These are phyloP conservation scores for Pteropus alecto DNA, from an alignment of 2,113 vertebrate genomes.

Conservation along the genomic window DNA sequence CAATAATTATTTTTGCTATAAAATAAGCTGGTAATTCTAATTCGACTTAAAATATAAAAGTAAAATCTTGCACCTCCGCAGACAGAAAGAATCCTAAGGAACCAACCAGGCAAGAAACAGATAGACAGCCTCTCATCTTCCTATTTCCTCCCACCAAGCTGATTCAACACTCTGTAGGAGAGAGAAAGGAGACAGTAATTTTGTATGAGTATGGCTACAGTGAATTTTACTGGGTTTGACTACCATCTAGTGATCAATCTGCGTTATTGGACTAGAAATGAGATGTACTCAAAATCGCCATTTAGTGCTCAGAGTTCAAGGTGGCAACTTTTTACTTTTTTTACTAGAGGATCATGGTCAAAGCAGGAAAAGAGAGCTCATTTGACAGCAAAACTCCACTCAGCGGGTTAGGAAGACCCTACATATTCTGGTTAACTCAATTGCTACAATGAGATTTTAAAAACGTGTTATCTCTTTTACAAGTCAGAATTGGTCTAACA, in stretches of 20 bases:
- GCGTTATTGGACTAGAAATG: not conserved
- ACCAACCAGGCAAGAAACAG: not conserved
- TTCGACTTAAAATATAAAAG: not conserved
- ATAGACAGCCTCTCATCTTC: not conserved
- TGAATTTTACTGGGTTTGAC: not conserved
- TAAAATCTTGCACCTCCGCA: not conserved
- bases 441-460: not conserved
- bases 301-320: not conserved
- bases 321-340: not conserved
- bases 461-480: conserved; percentile 88
- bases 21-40: not conserved
- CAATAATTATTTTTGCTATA: not conserved
- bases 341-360: not conserved
- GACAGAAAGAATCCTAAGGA: not conserved
- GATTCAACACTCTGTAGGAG: not conserved
- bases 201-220: not conserved
- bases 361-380: not conserved
- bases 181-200: not conserved
- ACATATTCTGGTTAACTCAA: not conserved
- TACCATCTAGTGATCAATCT: not conserved
- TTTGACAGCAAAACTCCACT: not conserved
- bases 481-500: conserved; percentile 88
- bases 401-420: not conserved
- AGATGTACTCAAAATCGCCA: not conserved
- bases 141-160: not conserved